Conservation (phyloP, 2,797 vertebrate species). For the Pseudochirops cupreus region DNA sequence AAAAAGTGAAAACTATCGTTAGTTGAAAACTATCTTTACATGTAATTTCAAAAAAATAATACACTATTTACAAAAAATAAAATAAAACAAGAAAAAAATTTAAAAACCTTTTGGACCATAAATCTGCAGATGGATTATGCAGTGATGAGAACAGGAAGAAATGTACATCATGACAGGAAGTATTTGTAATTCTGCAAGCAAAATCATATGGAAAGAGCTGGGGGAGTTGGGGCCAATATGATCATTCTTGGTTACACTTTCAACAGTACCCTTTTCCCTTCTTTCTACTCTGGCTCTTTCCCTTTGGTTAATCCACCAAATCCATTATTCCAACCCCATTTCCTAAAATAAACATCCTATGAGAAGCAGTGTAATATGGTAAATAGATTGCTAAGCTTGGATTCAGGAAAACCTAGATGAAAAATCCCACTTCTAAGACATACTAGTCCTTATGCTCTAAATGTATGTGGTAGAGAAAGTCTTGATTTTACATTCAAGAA, state of each 20-base stretch:
- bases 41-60: not conserved
- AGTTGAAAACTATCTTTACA: not conserved
- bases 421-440: not conserved
- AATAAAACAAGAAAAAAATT: not conserved
- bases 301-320: not conserved
- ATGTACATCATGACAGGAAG: not conserved
- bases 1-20: not conserved
- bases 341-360: not conserved
- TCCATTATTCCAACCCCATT: not conserved
- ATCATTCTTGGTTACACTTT: not conserved
- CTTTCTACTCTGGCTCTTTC: not conserved
- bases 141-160: not conserved
- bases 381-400: not conserved
- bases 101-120: not conserved
- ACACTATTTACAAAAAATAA: not conserved
- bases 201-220: not conserved
- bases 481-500: not conserved
- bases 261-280: not conserved
- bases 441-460: not conserved
- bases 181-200: not conserved
- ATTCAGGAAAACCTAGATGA: not conserved
- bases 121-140: not conserved
- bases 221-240: not conserved
- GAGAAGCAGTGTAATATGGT: not conserved
- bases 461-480: not conserved